These are phyloP conservation scores for Hemicordylus capensis DNA, from an alignment of 2,113 vertebrate genomes.

Conservation along the genomic window DNA sequence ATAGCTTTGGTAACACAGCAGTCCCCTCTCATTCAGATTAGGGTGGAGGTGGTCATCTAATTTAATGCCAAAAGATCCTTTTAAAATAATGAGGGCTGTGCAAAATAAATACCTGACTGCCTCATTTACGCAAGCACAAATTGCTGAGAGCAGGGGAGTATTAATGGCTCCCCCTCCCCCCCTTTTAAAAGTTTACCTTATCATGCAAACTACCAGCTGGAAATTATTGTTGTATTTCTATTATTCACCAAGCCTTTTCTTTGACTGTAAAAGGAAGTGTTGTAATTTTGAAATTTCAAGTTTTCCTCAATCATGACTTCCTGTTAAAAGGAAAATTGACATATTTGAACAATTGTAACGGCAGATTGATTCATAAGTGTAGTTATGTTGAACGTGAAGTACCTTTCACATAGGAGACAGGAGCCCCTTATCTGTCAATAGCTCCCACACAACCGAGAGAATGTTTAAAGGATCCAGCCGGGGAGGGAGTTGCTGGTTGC, in stretches of 20 bases:
- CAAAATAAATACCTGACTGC: neutral
- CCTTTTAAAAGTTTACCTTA: slow-evolving; percentile 3
- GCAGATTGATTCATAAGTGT: neutral
- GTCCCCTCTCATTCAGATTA: neutral
- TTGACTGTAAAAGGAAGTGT: neutral
- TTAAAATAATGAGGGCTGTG: slow-evolving; percentile 1
- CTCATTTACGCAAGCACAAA: neutral
- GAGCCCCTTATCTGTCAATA: neutral
- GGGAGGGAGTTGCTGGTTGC: neutral
- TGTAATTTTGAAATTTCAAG: neutral
- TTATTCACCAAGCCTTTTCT: neutral
- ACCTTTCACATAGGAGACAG: neutral
- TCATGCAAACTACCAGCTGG: neutral
- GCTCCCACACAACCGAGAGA: neutral
- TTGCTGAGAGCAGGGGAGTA: neutral
- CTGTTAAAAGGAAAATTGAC: neutral
- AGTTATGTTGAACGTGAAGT: neutral
- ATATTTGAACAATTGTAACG: neutral
- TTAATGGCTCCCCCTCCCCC: neutral
- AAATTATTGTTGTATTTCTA: neutral
- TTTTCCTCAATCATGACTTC: neutral
- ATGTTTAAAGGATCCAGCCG: neutral
- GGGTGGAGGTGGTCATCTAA: neutral
- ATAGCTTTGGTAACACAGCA: neutral
- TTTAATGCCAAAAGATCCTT: neutral